Evolutionary conservation across 2,113 vertebrate genomes (phyloP).

Genomic region (Syrmaticus mikado): DNA sequence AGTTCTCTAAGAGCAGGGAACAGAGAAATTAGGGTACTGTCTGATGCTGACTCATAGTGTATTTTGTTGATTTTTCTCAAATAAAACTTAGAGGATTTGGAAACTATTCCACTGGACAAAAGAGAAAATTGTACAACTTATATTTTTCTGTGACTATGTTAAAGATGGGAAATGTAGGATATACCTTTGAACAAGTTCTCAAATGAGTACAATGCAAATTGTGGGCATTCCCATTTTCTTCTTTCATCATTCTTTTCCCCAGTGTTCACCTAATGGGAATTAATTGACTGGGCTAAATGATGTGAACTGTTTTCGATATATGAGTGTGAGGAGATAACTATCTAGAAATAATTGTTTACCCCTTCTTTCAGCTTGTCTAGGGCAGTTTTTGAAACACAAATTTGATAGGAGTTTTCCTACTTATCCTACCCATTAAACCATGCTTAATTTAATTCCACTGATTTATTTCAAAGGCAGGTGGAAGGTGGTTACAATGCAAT

Average conservation of each 20-base stretch:
- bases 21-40: not conserved
- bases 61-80: not conserved
- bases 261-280: not conserved
- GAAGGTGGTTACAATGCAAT: not conserved
- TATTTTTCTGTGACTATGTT: not conserved
- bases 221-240: not conserved
- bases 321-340: not conserved
- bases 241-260: not conserved
- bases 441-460: not conserved
- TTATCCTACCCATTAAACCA: not conserved
- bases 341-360: not conserved
- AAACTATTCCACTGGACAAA: not conserved
- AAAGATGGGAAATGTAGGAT: not conserved
- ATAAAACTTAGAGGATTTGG: not conserved
- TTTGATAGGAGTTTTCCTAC: not conserved
- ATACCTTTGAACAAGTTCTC: not conserved
- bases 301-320: not conserved
- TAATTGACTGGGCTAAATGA: not conserved
- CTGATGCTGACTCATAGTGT: not conserved
- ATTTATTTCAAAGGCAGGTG: not conserved
- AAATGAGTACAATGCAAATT: not conserved
- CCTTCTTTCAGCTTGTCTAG: not conserved
- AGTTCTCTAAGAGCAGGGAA: not conserved
- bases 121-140: not conserved
- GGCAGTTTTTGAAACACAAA: not conserved